Evolutionary conservation across 92 coral and sea anemone genomes (phyloP).

Genomic region (Palythoa grandis): DNA sequence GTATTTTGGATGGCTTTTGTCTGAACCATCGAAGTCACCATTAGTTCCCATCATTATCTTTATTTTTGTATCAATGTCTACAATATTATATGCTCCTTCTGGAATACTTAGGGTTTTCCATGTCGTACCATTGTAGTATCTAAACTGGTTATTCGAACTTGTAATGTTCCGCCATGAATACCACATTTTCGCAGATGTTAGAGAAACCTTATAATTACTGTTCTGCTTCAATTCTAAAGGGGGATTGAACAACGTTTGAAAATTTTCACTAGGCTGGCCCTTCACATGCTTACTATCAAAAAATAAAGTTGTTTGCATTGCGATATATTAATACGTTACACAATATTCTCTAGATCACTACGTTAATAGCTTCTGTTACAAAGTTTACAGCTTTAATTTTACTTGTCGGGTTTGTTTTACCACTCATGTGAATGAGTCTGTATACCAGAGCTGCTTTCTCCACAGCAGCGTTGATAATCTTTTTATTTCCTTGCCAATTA

Average conservation of each 20-base stretch:
- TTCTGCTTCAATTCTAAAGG: not conserved
- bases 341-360: too few relatives aligned
- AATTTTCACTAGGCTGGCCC: too few relatives aligned
- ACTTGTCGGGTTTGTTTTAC: not conserved
- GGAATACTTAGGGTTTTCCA: constrained; percentile 12
- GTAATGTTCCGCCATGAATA: constrained; percentile 40
- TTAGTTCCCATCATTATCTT: not conserved
- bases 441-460: not conserved
- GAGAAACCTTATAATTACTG: constrained; percentile 26
- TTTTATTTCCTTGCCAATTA: not conserved
- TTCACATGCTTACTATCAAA: constrained; percentile 34
- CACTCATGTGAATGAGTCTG: constrained; percentile 17
- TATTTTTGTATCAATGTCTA: constrained; percentile 22
- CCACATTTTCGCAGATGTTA: too few relatives aligned
- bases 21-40: not conserved
- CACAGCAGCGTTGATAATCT: not conserved
- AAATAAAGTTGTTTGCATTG: constrained; percentile 29
- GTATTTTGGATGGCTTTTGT: not conserved
- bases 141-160: constrained; percentile 25
- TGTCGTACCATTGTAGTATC: constrained; percentile 34
- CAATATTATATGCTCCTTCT: constrained; percentile 37
- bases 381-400: not conserved
- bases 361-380: constrained; percentile 17
- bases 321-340: constrained; percentile 25
- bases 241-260: too few relatives aligned